A percentile compares a stretch with the other conserved stretches of the same genome.
Evolutionary conservation across 30 jellyfish, hydroid and myxozoan species (phyloP).

Genomic region (Sanderia malayensis): DNA sequence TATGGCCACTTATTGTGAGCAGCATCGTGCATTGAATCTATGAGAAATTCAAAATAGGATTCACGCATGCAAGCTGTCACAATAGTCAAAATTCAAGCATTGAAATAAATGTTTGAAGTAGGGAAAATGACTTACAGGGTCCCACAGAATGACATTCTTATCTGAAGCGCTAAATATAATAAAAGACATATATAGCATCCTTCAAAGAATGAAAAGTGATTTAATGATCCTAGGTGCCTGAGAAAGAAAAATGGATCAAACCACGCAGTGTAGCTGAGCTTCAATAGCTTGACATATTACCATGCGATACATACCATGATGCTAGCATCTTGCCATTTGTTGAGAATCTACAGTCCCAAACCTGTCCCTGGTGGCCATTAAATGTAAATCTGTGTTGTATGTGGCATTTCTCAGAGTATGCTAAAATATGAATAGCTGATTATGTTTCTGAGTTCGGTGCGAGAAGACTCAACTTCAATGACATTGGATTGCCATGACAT

Average conservation of each 20-base stretch:
- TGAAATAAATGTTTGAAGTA: too few relatives aligned
- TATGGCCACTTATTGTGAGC: constrained; percentile 68
- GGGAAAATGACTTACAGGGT: constrained; percentile 76
- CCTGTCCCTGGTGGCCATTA: constrained; percentile 94
- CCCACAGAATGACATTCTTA: constrained; percentile 90
- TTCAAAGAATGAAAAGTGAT: too few relatives aligned
- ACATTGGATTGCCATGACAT: not conserved
- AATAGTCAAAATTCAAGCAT: too few relatives aligned
- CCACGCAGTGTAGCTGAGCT: too few relatives aligned
- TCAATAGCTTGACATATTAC: too few relatives aligned
- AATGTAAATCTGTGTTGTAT: constrained; percentile 47
- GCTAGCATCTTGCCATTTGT: constrained; percentile 84
- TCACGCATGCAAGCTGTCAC: too few relatives aligned
- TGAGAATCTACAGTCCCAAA: constrained; percentile 85
- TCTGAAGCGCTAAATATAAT: constrained; percentile 77
- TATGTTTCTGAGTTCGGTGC: too few relatives aligned
- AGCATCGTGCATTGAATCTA: constrained; percentile 59
- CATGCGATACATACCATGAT: constrained; percentile 88
- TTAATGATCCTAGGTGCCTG: too few relatives aligned
- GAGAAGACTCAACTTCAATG: too few relatives aligned
- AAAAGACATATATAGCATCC: too few relatives aligned
- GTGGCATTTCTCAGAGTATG: constrained; percentile 86
- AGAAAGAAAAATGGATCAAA: too few relatives aligned
- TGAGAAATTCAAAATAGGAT: too few relatives aligned
- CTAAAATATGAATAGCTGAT: constrained; percentile 20